Conservation (phyloP, 2,113 vertebrate species). For the Illadopsis cleaveri region DNA sequence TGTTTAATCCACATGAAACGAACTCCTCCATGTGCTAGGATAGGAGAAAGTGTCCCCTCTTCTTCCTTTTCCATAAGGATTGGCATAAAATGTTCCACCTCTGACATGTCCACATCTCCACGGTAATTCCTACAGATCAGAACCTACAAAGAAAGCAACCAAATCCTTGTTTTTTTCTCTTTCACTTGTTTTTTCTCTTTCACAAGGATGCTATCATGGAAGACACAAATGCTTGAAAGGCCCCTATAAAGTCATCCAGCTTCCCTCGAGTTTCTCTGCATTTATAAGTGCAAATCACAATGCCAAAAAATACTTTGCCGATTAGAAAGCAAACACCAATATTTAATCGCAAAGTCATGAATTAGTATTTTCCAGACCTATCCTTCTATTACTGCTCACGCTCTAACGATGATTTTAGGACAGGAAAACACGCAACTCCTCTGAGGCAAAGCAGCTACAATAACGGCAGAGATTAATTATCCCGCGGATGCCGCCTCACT, state of each 20-base stretch:
- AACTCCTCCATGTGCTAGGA: conserved; percentile 92
- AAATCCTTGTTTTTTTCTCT: accelerated
- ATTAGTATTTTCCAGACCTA: neutral
- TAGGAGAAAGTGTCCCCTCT: conserved; percentile 92
- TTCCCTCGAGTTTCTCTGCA: accelerated
- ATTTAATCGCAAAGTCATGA: accelerated
- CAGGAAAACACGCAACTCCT: accelerated
- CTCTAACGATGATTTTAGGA: too few relatives aligned
- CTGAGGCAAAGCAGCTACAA: neutral
- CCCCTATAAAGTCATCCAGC: too few relatives aligned
- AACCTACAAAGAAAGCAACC: conserved; percentile 70
- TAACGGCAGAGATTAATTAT: neutral
- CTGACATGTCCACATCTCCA: conserved; percentile 97
- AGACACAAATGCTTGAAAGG: accelerated
- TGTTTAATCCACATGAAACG: conserved; percentile 99
- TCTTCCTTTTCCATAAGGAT: conserved; percentile 99
- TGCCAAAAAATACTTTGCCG: accelerated
- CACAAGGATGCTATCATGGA: accelerated
- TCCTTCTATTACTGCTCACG: neutral
- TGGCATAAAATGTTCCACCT: conserved; percentile 98
- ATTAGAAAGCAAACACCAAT: accelerated
- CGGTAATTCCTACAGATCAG: conserved; percentile 97
- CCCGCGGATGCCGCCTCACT: neutral
- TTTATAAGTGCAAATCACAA: accelerated
- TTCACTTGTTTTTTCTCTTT: accelerated